Conservation (phyloP, 1,140 invertebrate species). For the Panagrolaimus sp. region DNA sequence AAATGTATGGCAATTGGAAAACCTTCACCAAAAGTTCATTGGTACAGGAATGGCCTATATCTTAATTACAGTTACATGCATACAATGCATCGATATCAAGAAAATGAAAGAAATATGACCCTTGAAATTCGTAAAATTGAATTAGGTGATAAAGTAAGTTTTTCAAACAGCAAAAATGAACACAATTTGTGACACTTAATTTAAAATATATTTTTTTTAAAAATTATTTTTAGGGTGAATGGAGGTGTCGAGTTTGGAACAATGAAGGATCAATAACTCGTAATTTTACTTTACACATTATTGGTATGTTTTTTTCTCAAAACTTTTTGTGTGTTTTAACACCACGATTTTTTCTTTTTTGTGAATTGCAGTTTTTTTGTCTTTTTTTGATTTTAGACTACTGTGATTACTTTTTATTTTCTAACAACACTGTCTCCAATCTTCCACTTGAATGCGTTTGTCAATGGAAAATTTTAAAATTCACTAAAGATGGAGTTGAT, state of each 20-base stretch:
- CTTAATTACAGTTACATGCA: constrained; percentile 46
- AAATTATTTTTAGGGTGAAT: constrained; percentile 42
- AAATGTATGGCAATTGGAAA: constrained; percentile 47
- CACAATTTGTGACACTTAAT: not conserved
- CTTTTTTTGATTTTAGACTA: constrained; percentile 49
- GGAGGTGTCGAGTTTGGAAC: constrained; percentile 58
- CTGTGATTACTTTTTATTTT: constrained; percentile 55
- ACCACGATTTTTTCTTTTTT: not conserved
- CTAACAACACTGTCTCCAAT: constrained; percentile 27
- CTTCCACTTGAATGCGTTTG: constrained; percentile 49
- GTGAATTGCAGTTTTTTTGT: constrained; percentile 14
- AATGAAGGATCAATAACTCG: constrained; percentile 46
- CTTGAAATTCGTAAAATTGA: constrained; percentile 42
- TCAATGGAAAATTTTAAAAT: constrained; percentile 31
- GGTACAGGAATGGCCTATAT: constrained; percentile 45
- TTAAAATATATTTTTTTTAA: not conserved
- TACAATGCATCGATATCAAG: constrained; percentile 24
- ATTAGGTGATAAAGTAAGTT: constrained; percentile 42
- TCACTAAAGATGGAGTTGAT: constrained; percentile 12
- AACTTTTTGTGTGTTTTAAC: constrained; percentile 8
- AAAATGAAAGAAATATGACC: constrained; percentile 36
- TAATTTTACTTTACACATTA: constrained; percentile 57
- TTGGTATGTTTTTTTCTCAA: constrained; percentile 43
- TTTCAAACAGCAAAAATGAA: no score
- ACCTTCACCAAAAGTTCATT: constrained; percentile 47